Conservation (phyloP, 2,888 invertebrate genomes). For the Euclidia mi region DNA sequence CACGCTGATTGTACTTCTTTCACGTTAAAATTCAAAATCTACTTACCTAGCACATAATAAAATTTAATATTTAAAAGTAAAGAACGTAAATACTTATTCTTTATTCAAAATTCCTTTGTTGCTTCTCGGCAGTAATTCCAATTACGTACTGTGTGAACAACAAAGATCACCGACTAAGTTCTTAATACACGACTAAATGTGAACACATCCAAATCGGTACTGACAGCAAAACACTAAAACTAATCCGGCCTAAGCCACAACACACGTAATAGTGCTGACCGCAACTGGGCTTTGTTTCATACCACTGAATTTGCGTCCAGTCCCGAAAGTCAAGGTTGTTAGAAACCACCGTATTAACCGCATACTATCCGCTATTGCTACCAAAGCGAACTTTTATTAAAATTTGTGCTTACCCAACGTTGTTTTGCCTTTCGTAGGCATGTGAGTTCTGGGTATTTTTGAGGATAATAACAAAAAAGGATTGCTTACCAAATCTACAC, state of each 20-base stretch:
- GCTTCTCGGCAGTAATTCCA: no score
- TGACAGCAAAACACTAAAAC: slow-evolving; percentile 36
- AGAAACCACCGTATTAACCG: slow-evolving; percentile 32
- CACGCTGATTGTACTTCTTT: no score
- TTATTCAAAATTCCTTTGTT: no score
- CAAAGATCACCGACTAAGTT: background rate
- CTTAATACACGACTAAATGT: slow-evolving; percentile 4
- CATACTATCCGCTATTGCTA: slow-evolving; percentile 7
- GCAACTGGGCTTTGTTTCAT: slow-evolving; percentile 45
- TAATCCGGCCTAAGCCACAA: slow-evolving; percentile 49
- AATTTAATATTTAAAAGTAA: no score
- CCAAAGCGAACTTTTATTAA: background rate
- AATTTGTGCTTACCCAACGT: no score
- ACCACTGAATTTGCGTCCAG: slow-evolving; percentile 39
- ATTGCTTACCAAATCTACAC: no score
- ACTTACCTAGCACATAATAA: no score
- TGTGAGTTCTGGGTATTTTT: no score
- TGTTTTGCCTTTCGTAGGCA: no score
- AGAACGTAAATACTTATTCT: no score
- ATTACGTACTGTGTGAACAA: background rate
- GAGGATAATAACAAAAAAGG: no score
- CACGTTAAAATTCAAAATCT: no score
- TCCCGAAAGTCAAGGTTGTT: slow-evolving; percentile 39
- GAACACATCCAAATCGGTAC: slow-evolving; percentile 42
- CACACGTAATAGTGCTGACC: slow-evolving; percentile 48